Evolutionary conservation across 2,797 vertebrate species (phyloP).

Genomic region (Rhadinocentrus ornatus): DNA sequence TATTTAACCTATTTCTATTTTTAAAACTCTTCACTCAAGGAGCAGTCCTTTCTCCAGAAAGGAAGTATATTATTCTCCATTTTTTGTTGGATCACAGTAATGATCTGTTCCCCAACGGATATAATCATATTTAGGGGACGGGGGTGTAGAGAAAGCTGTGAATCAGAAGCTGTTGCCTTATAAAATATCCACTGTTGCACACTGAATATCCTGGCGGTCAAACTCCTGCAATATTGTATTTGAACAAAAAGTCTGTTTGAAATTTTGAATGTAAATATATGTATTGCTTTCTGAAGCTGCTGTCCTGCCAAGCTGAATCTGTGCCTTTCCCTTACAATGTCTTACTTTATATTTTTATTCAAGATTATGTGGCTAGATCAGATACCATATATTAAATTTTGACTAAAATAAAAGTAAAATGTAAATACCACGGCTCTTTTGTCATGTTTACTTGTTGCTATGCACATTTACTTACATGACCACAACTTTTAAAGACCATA

Average conservation of each 20-base stretch:
- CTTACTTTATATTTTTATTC: slow-evolving; percentile 80
- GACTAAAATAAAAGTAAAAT: slow-evolving; percentile 74
- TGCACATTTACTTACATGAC: not conserved
- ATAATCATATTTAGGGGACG: slow-evolving; percentile 20
- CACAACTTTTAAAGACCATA: not conserved
- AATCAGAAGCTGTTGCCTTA: slow-evolving; percentile 78
- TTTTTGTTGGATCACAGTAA: slow-evolving; percentile 31
- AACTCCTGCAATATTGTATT: slow-evolving; percentile 70
- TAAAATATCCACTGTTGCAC: slow-evolving; percentile 58
- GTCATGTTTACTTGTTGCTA: slow-evolving; percentile 25
- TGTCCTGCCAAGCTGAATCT: slow-evolving; percentile 83
- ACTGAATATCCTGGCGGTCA: slow-evolving; percentile 64
- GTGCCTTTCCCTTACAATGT: slow-evolving; percentile 78
- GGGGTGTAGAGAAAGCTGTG: slow-evolving; percentile 69
- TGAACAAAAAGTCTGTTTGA: slow-evolving; percentile 47
- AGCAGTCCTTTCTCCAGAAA: slow-evolving; percentile 15
- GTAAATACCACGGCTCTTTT: slow-evolving; percentile 40
- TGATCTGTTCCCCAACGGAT: slow-evolving; percentile 19
- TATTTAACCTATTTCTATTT: slow-evolving; percentile 45
- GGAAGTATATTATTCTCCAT: slow-evolving; percentile 22
- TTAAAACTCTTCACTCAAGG: slow-evolving; percentile 38
- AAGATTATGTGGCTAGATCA: slow-evolving; percentile 67
- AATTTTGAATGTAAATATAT: slow-evolving; percentile 75
- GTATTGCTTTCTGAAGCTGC: slow-evolving; percentile 78
- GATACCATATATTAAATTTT: slow-evolving; percentile 73